Base-by-base conservation (phyloP, 2,888 invertebrate species). In the Agriopis marginaria region DNA sequence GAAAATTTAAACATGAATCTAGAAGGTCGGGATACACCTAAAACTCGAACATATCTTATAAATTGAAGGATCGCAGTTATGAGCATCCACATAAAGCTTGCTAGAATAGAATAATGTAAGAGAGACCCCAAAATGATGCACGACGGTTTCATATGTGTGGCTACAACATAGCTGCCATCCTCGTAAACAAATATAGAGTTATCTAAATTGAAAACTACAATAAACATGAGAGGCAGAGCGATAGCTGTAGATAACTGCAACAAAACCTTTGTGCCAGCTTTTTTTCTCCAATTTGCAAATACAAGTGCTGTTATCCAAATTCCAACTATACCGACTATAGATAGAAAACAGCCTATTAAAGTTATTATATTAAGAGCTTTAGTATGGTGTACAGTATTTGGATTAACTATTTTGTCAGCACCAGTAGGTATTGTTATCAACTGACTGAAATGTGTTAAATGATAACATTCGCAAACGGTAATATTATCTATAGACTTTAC, bases 51-150 rank as follows among this genome's bases (percentile, higher is more conserved):
- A 77, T 96, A 96, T 60, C 96, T 93, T 66, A 96, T 94, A 82
- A 96, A 97, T 83, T 96, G 96, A 66, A 96, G 87, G 60, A 95
- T 87, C 1, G 96, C 96, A 66, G 96, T 96, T 66, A 97, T 95
- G 32, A 96, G 85, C 96, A 97, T 97, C 97, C 97, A 97, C 79
- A 95, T 94, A 79, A 97, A 97, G 72, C 96, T 95, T 2, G 96
- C 95, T 56, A 97, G 86, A 47, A 97, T 95, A 23, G 96, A 95
- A 83, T 96, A 97, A 79, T 97, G 97, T 50, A 97, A 84, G 7
- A 95, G 76, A 8, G 95, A 95, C 5, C 96, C 96, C 12, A 96
- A 87, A n/a, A 90, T 77, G 53, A 96, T 92, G 79, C 97, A 97
- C 49, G 89, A 70, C 32, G 74, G 80, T 76, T 78, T 82, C 79